Evolutionary conservation across 2,797 vertebrate species (phyloP).

Genomic region (Acomys russatus): DNA sequence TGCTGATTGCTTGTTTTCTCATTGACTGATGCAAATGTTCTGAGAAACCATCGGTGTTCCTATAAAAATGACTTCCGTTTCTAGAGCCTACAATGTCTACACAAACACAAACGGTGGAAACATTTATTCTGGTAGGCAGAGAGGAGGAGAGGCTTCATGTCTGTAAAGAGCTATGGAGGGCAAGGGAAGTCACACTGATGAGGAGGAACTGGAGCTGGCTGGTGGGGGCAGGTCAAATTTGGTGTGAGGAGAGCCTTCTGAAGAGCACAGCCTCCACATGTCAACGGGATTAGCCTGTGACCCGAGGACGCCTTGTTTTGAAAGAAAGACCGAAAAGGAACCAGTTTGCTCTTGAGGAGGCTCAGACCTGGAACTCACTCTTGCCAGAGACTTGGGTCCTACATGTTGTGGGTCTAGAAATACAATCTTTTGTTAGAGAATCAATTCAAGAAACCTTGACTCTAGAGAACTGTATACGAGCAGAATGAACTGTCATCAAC

Average conservation of each 20-base stretch:
- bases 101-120: not conserved
- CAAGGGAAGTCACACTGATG: not conserved
- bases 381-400: not conserved
- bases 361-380: not conserved
- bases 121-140: not conserved
- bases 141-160: not conserved
- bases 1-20: not conserved
- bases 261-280: not conserved
- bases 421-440: not conserved
- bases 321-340: not conserved
- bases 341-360: not conserved
- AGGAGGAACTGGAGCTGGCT: not conserved
- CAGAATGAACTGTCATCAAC: not conserved
- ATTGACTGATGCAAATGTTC: constrained; percentile 31
- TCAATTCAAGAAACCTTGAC: not conserved
- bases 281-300: not conserved
- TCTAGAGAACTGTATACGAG: not conserved
- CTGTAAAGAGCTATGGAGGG: not conserved
- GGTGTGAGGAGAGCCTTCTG: not conserved
- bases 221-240: not conserved
- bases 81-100: not conserved
- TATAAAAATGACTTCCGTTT: constrained; percentile 21
- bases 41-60: not conserved
- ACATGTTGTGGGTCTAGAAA: not conserved
- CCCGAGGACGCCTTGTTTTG: not conserved